Conservation (phyloP, 2,797 vertebrate genomes). For the Thaleichthys pacificus region DNA sequence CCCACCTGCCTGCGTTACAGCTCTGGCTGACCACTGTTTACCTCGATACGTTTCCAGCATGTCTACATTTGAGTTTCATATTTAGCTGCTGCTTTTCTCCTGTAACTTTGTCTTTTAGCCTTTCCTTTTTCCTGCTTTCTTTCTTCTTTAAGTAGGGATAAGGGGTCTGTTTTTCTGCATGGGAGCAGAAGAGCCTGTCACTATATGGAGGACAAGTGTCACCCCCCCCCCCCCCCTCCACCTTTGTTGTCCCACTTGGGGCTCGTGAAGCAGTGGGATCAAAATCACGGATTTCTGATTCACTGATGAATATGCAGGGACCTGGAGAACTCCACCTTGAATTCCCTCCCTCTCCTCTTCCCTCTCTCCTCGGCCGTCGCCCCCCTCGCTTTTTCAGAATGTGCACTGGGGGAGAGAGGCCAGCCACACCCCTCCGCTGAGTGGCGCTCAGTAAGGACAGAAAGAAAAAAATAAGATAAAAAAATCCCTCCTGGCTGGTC, state of each 20-base stretch:
- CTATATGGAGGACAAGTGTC: conserved; percentile 75
- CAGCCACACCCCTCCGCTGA: conserved; percentile 78
- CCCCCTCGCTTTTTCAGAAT: conserved; percentile 71
- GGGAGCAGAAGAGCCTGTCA: conserved; percentile 42
- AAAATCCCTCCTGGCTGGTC: conserved; percentile 47
- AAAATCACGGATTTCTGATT: conserved; percentile 69
- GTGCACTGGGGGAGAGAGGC: conserved; percentile 78
- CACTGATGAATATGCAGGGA: conserved; percentile 78
- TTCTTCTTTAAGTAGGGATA: conserved; percentile 33
- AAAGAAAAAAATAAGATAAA: conserved; percentile 63
- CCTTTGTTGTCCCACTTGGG: conserved; percentile 28
- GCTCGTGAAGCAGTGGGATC: conserved; percentile 64
- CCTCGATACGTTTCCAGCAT: too few relatives aligned
- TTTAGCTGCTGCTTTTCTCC: conserved; percentile 19
- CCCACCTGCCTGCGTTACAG: too few relatives aligned
- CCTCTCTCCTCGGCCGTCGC: conserved; percentile 45
- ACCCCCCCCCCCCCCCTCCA: conserved; percentile 61
- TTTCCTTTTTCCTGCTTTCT: conserved; percentile 29
- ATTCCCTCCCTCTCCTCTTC: neutral
- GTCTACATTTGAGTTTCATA: too few relatives aligned
- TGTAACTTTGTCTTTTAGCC: conserved; percentile 26
- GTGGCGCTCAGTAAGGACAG: conserved; percentile 69
- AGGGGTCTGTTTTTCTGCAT: conserved; percentile 37
- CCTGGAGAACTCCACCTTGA: neutral
- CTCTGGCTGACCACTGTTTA: too few relatives aligned